Conservation (phyloP, 2,888 invertebrate genomes). For the Rugalucina vietnamica region DNA sequence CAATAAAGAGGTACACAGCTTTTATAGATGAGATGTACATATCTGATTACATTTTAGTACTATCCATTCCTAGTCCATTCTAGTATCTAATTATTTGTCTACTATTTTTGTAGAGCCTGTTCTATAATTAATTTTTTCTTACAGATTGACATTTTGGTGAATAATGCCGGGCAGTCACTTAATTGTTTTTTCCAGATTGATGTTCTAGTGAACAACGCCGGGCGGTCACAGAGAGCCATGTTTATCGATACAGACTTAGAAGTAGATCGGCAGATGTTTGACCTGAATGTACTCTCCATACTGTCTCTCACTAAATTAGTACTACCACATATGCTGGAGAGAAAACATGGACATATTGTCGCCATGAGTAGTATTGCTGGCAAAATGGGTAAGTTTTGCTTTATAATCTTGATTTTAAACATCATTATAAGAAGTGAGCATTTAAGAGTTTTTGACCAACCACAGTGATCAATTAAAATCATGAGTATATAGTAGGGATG, state of each 20-base stretch:
- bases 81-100: no score
- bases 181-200: conserved; percentile 87
- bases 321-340: conserved; percentile 86
- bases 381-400: conserved; percentile 85
- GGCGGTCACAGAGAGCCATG: conserved; percentile 90
- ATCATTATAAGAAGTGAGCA: not conserved
- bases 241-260: conserved; percentile 89
- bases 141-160: conserved; percentile 90
- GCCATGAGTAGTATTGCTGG: conserved; percentile 91
- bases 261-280: conserved; percentile 91
- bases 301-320: conserved; percentile 89
- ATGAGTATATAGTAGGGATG: no score
- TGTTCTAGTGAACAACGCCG: conserved; percentile 92
- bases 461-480: no score
- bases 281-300: conserved; percentile 91
- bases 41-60: no score
- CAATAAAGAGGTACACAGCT: no score
- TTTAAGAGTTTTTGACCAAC: no score
- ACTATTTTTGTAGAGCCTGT: no score
- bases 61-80: no score
- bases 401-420: not conserved
- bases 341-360: conserved; percentile 88
- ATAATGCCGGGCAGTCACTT: conserved; percentile 93
- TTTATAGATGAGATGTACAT: no score
- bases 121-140: no score